A percentile compares a stretch with the other conserved stretches of the same genome.
Evolutionary conservation across 2,888 invertebrate species (phyloP).

Genomic region (Drepanosiphum platanoidis): DNA sequence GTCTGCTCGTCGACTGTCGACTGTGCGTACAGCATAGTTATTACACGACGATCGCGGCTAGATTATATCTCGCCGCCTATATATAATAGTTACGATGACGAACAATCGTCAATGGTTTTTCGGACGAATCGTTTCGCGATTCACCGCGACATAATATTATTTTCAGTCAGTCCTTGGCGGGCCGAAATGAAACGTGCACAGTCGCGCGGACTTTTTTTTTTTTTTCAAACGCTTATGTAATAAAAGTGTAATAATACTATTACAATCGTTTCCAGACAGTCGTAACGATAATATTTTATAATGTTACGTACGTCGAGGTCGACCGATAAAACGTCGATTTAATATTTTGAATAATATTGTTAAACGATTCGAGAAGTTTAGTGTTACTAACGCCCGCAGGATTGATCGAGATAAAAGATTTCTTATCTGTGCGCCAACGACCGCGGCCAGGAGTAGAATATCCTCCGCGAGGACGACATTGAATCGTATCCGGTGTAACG

Average conservation of each 20-base stretch:
- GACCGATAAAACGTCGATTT: constrained; percentile 38
- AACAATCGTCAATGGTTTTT: constrained; percentile 15
- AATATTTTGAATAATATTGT: constrained; percentile 34
- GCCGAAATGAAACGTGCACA: too few relatives aligned
- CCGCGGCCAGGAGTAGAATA: not conserved
- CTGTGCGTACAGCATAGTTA: too few relatives aligned
- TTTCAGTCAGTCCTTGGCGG: constrained; percentile 28
- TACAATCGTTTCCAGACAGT: constrained; percentile 26
- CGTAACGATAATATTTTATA: too few relatives aligned
- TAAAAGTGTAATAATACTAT: too few relatives aligned
- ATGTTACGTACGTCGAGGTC: constrained; percentile 54
- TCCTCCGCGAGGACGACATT: constrained; percentile 44
- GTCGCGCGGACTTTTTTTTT: not conserved
- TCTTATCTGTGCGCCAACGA: constrained; percentile 6
- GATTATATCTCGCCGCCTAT: too few relatives aligned
- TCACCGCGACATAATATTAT: not conserved
- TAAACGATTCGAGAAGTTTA: too few relatives aligned
- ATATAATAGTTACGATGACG: too few relatives aligned
- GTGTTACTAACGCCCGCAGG: not conserved
- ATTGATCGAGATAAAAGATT: constrained; percentile 41
- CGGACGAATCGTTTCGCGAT: not conserved
- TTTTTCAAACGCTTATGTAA: constrained; percentile 29
- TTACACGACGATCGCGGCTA: too few relatives aligned
- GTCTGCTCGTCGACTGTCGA: not conserved
- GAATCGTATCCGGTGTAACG: too few relatives aligned